phyloP scores from a whole-genome alignment of 2,113 vertebrate genomes.

The Otolemur garnettii region DNA sequence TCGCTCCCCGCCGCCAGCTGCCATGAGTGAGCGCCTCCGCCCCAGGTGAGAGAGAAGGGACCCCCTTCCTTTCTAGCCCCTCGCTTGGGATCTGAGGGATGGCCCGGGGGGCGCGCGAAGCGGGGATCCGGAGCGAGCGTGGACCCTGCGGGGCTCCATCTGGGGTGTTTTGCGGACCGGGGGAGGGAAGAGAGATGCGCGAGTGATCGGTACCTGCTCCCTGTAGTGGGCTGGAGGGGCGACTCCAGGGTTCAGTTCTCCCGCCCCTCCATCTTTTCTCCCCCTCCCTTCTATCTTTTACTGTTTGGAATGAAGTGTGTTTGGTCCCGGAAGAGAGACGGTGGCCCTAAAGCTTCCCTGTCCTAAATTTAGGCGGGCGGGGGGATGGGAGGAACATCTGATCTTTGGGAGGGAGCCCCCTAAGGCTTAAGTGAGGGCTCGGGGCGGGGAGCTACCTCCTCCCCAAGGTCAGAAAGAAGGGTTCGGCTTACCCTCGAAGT shows the following conservation, averaged over 20 bases:
- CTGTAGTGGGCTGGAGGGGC: neutral
- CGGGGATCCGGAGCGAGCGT: neutral
- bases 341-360: neutral
- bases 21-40: constrained; percentile 84
- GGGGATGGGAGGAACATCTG: constrained; percentile 55
- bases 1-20: constrained; percentile 71
- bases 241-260: neutral
- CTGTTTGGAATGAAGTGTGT: neutral
- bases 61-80: neutral
- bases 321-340: neutral
- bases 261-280: fast-evolving
- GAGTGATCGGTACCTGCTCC: neutral
- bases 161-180: neutral
- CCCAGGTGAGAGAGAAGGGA: constrained; percentile 74
- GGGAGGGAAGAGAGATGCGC: neutral
- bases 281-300: fast-evolving
- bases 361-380: constrained; percentile 63
- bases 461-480: constrained; percentile 60
- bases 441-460: neutral
- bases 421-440: neutral
- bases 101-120: neutral
- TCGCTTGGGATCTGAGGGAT: neutral
- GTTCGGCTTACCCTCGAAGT: neutral
- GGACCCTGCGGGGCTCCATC: neutral
- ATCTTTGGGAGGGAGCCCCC: neutral